These are phyloP conservation scores for Girardia tigrina DNA, from an alignment of 2,888 invertebrate genomes.

Conservation along the genomic window DNA sequence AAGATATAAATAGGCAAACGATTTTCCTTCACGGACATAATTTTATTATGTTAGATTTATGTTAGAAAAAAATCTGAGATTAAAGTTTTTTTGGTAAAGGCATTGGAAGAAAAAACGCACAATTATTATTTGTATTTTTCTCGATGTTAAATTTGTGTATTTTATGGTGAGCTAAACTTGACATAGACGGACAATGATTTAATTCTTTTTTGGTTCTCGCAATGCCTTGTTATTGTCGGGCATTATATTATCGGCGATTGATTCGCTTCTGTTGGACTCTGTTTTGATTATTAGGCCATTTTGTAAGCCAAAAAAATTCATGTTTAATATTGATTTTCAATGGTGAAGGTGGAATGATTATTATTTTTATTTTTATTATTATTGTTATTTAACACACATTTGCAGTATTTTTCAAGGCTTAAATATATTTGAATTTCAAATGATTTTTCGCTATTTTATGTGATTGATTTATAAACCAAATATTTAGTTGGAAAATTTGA, in stretches of 20 bases:
- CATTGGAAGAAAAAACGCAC: background rate
- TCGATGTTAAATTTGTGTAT: slow-evolving; percentile 4
- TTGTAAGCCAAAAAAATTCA: slow-evolving; percentile 14
- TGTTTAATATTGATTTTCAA: slow-evolving; percentile 3
- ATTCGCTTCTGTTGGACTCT: background rate
- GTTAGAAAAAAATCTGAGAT: slow-evolving; percentile 6
- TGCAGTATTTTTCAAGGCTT: slow-evolving; percentile 15
- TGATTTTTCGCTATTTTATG: too few relatives aligned
- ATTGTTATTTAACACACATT: background rate
- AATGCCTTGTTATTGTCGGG: background rate
- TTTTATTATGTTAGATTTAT: background rate
- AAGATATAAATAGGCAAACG: too few relatives aligned
- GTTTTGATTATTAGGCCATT: background rate
- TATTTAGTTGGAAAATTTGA: too few relatives aligned
- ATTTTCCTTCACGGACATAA: too few relatives aligned
- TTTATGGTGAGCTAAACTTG: slow-evolving; percentile 8
- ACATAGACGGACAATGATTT: background rate
- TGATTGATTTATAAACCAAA: too few relatives aligned
- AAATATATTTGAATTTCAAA: background rate
- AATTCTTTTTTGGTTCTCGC: background rate
- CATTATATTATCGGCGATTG: background rate
- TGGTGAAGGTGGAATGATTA: slow-evolving; percentile 9
- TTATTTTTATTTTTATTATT: too few relatives aligned
- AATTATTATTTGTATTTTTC: slow-evolving; percentile 1
- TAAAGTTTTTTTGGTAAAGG: background rate